Base-by-base conservation (phyloP, 1,140 invertebrate genomes). In the Drosophila paulistorum region DNA sequence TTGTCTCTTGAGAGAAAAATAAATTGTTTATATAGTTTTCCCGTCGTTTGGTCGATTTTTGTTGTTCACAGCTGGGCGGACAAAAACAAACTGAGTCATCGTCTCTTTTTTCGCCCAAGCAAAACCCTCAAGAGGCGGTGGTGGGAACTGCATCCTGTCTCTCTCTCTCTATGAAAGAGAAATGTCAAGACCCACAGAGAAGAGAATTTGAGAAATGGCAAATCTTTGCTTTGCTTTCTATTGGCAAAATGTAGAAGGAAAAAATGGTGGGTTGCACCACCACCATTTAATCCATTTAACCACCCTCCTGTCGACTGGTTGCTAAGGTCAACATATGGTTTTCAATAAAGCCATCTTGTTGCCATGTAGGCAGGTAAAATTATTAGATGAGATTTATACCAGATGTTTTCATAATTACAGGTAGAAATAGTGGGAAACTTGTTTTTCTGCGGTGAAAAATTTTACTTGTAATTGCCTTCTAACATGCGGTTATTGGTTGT, bases 31-130 rank as follows among this genome's bases (percentile, higher is more conserved):
- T 30, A 30, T 30, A 1, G 30, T 58, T 45, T 42, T 51, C n/a
- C n/a, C 14, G 26, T 61, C n/a, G 35, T 7, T 33, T 68, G 26
- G 9, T 17, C 20, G 20, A 39, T 26, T 58, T 62, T 14, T 71
- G 68, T 70, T 75, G 68, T 84, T 81, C 69, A 45, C 83, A 71
- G 79, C 73, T 74, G 59, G 48, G 73, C 72, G 70, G 73, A 71
- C 79, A 65, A 83, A 79, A 83, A 72, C 70, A 83, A 83, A 87
- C 79, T 87, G 68, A 87, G 60, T 76, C 66, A 64, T 72, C 48
- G 41, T 37, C 60, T 26, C 41, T 13, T 14, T 3, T 37, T 37
- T 6, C 11, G 30, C 11, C 51, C 41, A 48, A 62, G 48, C 7
- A 58, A 7, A 59, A 20, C 71, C 42, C 37, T 45, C 66, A 58